A percentile compares a stretch with the other conserved stretches of the same genome.
These are phyloP conservation scores for Busseola fusca DNA, from an alignment of 2,888 invertebrate genomes.

Conservation along the genomic window DNA sequence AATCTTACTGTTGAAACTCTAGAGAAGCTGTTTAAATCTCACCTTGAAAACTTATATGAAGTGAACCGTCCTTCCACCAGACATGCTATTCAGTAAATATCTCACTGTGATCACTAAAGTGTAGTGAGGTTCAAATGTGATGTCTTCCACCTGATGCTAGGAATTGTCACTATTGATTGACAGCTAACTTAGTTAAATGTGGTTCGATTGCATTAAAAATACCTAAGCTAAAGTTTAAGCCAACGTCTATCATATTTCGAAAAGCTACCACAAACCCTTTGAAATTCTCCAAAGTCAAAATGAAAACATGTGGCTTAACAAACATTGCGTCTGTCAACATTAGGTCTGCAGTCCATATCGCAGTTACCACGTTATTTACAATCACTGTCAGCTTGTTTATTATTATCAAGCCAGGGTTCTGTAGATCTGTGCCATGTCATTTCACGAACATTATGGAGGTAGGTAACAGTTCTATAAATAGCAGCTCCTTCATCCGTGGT, in stretches of 20 bases:
- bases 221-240: not conserved
- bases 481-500: conserved; percentile 18
- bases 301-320: conserved; percentile 36
- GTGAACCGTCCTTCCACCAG: too few species aligned
- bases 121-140: too few species aligned
- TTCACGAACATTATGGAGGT: conserved; percentile 64
- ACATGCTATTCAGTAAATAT: too few species aligned
- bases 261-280: conserved; percentile 13
- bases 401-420: conserved; percentile 69
- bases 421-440: conserved; percentile 75
- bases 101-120: too few species aligned
- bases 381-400: conserved; percentile 78
- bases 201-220: not conserved
- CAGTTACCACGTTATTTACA: conserved; percentile 61
- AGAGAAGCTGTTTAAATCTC: too few species aligned
- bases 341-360: conserved; percentile 44
- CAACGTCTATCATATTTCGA: conserved; percentile 1
- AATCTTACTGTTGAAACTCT: not conserved
- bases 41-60: too few species aligned
- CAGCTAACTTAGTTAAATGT: too few species aligned
- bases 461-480: conserved; percentile 68
- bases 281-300: conserved; percentile 26
- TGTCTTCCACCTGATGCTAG: too few species aligned
- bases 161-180: too few species aligned
- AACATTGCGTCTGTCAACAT: conserved; percentile 55